Evolutionary conservation across 2,888 invertebrate genomes (phyloP).

Genomic region (Amiota communis): DNA sequence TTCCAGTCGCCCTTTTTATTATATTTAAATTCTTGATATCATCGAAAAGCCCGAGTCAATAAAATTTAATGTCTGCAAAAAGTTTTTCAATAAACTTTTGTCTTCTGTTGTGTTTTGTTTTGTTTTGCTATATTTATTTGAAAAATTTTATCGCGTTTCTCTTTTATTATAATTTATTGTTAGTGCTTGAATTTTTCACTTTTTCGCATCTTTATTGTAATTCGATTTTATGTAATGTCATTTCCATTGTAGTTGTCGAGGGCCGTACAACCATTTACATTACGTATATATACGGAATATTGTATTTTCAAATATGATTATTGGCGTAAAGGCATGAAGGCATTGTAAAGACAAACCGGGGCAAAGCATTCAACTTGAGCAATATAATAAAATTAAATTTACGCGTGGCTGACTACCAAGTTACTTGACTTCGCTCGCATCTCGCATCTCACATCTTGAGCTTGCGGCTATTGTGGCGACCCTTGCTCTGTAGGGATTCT

Average conservation of each 20-base stretch:
- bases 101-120: constrained; percentile 39
- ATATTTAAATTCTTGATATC: too few species aligned
- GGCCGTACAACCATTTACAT: constrained; percentile 13
- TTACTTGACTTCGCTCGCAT: background rate
- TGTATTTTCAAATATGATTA: constrained; percentile 60
- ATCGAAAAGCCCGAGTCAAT: constrained; percentile 39
- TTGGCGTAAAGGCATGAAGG: constrained; percentile 38
- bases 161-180: background rate
- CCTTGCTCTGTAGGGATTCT: too few species aligned
- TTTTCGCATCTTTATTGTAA: constrained; percentile 48
- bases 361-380: constrained; percentile 55
- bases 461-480: too few species aligned
- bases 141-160: background rate
- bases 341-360: constrained; percentile 33
- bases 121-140: background rate
- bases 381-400: constrained; percentile 64
- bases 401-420: constrained; percentile 56
- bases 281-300: background rate
- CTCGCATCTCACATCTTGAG: too few species aligned
- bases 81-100: constrained; percentile 50
- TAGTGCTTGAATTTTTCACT: constrained; percentile 20
- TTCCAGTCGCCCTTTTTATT: too few species aligned
- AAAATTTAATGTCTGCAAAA: constrained; percentile 65
- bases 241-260: background rate
- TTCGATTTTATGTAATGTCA: constrained; percentile 62